Evolutionary conservation across 1,140 invertebrate genomes (phyloP), one percentile per base, ranked within the genome.

Genomic region (Venustaconcha ellipsiformis): DNA sequence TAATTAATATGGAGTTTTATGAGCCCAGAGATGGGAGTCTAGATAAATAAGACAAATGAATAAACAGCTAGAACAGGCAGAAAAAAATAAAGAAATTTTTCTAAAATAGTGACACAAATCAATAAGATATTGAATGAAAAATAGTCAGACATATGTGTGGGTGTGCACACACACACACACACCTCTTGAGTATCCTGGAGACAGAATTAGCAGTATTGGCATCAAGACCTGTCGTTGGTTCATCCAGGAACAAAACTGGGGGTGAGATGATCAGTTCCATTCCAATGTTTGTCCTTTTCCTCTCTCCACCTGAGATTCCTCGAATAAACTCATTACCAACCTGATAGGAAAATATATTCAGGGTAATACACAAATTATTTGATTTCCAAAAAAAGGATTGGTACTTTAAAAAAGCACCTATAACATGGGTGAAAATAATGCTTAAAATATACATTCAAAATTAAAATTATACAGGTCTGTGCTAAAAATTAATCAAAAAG

Each of bases 171-270:
- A 62, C 8, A 14, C 8, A 62, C 8, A 11, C 74, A 72, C 72
- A 90, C 88, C 81, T 86, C 75, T 84, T 83, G 14, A 90, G 78
- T n/a, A 87, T 75, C 48, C 81, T 55, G 86, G 90, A 90, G 64
- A 90, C 89, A 71, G 86, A 85, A 76, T 86, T 83, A 20, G 90
- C 89, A 26, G 89, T 90, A 74, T 82, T 88, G 57, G 90, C 85
- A 81, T 90, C 90, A 4, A 90, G 83, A 17, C 89, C 89, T 68
- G 89, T 89, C n/a, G 89, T 90, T 23, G 89, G 89, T 75, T 90
- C 89, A 81, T 90, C 89, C 15, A 90, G 83, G 74, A 90, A 90
- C 23, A 90, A 80, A 8, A 90, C 84, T n/a, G 81, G 82, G 26
- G 89, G 89, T 15, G 84, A 84, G 67, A 86, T 89, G 73, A 90